Evolutionary conservation across 1,140 invertebrate species (phyloP).

Genomic region (Phocides pigmalion): DNA sequence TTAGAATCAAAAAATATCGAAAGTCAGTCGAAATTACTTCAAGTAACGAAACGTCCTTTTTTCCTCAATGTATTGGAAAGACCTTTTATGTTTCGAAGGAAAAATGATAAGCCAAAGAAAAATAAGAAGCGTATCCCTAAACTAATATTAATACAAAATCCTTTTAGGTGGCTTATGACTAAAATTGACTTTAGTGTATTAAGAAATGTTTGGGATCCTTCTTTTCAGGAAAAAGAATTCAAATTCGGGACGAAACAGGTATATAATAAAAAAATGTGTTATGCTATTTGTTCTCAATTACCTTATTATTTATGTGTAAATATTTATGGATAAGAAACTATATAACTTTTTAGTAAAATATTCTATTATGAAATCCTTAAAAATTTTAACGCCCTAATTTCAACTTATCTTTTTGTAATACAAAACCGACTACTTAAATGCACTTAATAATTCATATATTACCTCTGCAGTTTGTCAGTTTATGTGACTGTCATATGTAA

Average conservation of each 20-base stretch:
- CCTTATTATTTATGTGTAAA: background rate
- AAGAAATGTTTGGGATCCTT: constrained; percentile 67
- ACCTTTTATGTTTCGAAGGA: constrained; percentile 50
- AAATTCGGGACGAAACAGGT: constrained; percentile 74
- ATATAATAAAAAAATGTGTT: background rate
- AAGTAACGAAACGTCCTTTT: constrained; percentile 31
- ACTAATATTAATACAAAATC: constrained; percentile 73
- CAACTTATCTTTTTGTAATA: no score
- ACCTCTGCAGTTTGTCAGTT: no score
- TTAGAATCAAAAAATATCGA: constrained; percentile 43
- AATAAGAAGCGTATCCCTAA: constrained; percentile 63
- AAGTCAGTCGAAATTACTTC: constrained; percentile 37
- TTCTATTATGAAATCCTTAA: no score
- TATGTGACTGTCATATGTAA: no score
- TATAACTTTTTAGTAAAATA: no score
- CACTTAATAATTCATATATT: no score
- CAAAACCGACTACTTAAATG: no score
- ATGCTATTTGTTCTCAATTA: background rate
- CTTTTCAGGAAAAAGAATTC: constrained; percentile 69
- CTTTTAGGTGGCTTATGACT: constrained; percentile 69
- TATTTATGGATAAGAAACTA: no score
- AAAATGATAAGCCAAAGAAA: constrained; percentile 45
- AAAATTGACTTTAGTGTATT: constrained; percentile 73
- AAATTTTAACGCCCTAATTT: no score
- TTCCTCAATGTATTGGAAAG: constrained; percentile 47